Base-by-base conservation (phyloP, 1,140 invertebrate genomes). In the Leptestheria dahalacensis region DNA sequence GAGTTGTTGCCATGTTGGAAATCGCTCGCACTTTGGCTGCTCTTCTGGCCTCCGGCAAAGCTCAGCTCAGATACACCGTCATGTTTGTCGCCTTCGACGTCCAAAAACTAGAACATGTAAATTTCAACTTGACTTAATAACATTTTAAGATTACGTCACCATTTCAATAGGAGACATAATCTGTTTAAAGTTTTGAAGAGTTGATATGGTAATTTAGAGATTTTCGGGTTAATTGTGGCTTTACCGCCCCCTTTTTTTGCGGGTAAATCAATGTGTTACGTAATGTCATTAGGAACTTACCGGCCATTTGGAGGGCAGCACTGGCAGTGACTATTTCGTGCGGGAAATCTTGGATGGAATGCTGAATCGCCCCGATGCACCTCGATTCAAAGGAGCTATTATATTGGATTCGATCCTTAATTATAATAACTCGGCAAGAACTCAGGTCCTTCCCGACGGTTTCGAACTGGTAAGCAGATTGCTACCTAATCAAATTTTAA, bases 1-100 rank as follows among this genome's bases (percentile, higher is more conserved):
- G 74, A 12, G 63, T 72, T 21, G 66, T 68, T 2, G 72, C 68
- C 1, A 67, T 75, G 63, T 60, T 75, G 24, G 74, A 75, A 66
- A 63, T 68, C 6, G 72, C 73, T 4, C 57, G 72, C 20, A 62
- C 67, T 2, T 62, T 75, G 15, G 53, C 70, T 6, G 64, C 67
- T 46, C 47, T 26, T 10, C 41, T 62, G 1, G 48, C 26, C 21
- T 29, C 23, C 3, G 24, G 50, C n/a, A 29, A 57, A 26, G 48
- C 10, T 12, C 9, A 15, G 1, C 24, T 62, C 15, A 25, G 18
- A 12, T 25, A 57, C 28, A 62, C 61, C 3, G 47, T 62, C 21
- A 62, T 62, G 1, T 57, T 62, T 50, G 61, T 58, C 25, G 61
- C 61, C 48, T 62, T 62, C 23, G 61, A 62, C 15, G 23, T 62